These are phyloP conservation scores for Sapajus apella DNA, from an alignment of 2,113 vertebrate species.

Conservation along the genomic window DNA sequence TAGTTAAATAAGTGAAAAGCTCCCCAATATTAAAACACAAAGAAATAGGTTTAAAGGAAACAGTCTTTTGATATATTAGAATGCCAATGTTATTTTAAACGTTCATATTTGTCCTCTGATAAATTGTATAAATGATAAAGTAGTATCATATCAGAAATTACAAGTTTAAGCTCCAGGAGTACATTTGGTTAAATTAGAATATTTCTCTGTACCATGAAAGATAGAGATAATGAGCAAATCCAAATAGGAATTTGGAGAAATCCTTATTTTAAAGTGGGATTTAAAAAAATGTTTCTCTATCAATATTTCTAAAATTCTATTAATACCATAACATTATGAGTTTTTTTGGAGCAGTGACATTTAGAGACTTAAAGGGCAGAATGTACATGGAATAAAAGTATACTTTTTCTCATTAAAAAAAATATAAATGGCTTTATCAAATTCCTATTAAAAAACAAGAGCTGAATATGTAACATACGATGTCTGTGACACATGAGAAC, in stretches of 20 bases:
- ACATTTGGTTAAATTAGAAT: neutral
- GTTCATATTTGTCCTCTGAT: neutral
- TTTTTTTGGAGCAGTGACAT: constrained; percentile 19
- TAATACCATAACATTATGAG: neutral
- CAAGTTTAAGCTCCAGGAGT: neutral
- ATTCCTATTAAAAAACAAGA: neutral
- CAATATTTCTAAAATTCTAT: neutral
- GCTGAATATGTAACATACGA: neutral
- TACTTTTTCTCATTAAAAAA: neutral
- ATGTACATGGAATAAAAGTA: neutral
- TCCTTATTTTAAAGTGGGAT: neutral
- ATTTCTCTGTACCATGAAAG: neutral
- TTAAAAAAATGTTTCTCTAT: neutral
- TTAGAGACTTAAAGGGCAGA: neutral
- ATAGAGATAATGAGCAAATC: neutral
- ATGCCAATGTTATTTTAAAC: neutral
- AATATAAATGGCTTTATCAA: neutral
- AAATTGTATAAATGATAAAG: constrained; percentile 14
- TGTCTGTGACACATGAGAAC: neutral
- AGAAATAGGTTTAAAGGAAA: neutral
- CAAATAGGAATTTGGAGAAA: neutral
- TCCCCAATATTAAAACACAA: neutral
- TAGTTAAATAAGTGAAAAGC: constrained; percentile 9
- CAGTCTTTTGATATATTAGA: neutral
- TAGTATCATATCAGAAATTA: neutral